A percentile compares a stretch with the other conserved stretches of the same genome.
phyloP scores from a whole-genome alignment of 2,888 invertebrate genomes.

The Tridacna gigas region DNA sequence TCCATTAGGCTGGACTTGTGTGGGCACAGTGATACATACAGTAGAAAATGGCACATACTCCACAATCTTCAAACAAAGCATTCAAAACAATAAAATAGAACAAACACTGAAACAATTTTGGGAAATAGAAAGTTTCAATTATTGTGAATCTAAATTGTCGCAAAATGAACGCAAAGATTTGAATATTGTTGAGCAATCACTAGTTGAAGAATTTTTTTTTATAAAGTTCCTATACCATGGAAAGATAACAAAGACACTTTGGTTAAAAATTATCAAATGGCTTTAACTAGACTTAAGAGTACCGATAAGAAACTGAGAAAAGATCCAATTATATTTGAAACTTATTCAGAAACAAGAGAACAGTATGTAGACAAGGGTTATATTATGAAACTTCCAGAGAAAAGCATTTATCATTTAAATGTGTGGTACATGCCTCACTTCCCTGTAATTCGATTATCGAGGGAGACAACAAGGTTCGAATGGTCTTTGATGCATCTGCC shows the following conservation, averaged over 20 bases:
- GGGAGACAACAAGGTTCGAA: no score
- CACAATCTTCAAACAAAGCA: not conserved
- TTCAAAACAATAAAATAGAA: not conserved
- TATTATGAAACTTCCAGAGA: not conserved
- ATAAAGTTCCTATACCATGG: slow-evolving; percentile 3
- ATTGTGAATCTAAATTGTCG: not conserved
- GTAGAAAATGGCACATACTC: not conserved
- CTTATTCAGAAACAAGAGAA: not conserved
- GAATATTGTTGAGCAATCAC: not conserved
- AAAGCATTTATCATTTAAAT: not conserved
- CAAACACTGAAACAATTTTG: not conserved
- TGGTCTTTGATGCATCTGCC: no score
- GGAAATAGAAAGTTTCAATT: not conserved
- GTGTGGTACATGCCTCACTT: slow-evolving; percentile 4
- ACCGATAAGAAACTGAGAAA: not conserved
- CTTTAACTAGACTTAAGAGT: not conserved
- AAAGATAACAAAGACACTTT: not conserved
- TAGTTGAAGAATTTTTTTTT: not conserved
- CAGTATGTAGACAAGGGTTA: slow-evolving; percentile 7
- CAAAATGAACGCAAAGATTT: no score
- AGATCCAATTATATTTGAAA: not conserved
- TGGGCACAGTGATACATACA: not conserved
- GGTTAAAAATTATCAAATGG: not conserved
- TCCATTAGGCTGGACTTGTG: not conserved
- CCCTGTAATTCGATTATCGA: no score